Evolutionary conservation across 2,888 invertebrate species (phyloP), one percentile per base, ranked within the genome.

Genomic region (Homarus gammarus): DNA sequence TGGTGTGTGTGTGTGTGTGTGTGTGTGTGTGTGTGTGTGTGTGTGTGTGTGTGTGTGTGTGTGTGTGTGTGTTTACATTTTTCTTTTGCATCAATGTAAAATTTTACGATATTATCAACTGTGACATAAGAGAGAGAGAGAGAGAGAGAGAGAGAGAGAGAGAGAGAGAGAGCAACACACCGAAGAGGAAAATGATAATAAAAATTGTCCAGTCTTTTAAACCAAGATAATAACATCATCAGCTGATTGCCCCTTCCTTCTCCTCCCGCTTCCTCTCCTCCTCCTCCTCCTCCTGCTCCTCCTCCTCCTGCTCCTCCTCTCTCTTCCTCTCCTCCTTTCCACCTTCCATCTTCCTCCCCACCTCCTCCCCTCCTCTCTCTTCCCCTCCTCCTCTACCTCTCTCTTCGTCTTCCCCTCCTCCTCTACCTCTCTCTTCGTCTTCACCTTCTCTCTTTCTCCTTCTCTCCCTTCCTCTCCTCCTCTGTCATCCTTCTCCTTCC

Each of bases 351-450:
- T 56, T 22, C 56, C 18, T n/a, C n/a, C 36, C 40, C 12, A 6
- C 22, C 70, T 68, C 18, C 27, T 70, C 10, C 31, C 18, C 15
- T 70, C 70, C 10, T 70, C 27, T 27, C 27, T 31, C 22, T 12
- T 6, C 18, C 73, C 40, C 73, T 73, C 73, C 36, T n/a, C n/a
- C 73, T 36, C 73, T 18, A 10, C 31, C 70, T 73, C 73, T 27
- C 72, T n/a, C 15, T 8, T 40, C 8, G 33, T 70, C 22, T 12
- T 6, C 18, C 73, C 40, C 73, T 73, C 73, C 36, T n/a, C n/a
- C 73, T 36, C 73, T 18, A 10, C 31, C 70, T 73, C 73, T 27
- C 72, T n/a, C 15, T 8, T 40, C 8, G 33, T 70, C 22, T n/a
- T n/a, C n/a, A n/a, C n/a, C n/a, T n/a, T n/a, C n/a, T n/a, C n/a